Evolutionary conservation across 2,888 invertebrate species (phyloP).

Genomic region (Sesia bembeciformis): DNA sequence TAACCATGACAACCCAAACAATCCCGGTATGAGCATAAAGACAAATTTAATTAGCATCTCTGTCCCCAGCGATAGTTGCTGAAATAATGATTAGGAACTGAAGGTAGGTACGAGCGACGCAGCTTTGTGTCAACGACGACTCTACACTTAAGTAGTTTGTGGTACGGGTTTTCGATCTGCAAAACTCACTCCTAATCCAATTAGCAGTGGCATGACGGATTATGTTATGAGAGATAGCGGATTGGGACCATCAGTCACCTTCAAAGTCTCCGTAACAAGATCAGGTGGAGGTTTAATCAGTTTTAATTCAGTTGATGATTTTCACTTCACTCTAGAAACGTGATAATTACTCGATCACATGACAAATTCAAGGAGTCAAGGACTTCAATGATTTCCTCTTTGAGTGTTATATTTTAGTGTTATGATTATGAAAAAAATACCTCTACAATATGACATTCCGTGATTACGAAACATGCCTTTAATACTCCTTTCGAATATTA

Average conservation of each 20-base stretch:
- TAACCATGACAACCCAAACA: slow-evolving; percentile 10
- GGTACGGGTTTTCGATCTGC: slow-evolving; percentile 25
- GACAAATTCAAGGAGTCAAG: no score
- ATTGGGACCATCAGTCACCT: background rate
- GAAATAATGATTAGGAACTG: slow-evolving; percentile 9
- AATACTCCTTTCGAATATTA: no score
- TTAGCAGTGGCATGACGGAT: slow-evolving; percentile 28
- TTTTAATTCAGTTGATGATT: no score
- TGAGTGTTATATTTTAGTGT: no score
- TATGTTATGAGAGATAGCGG: slow-evolving; percentile 7
- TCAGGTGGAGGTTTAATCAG: no score
- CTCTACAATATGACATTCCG: no score
- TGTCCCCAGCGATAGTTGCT: slow-evolving; percentile 1
- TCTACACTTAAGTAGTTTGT: slow-evolving; percentile 6
- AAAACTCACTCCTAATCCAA: slow-evolving; percentile 44
- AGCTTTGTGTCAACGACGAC: slow-evolving; percentile 2
- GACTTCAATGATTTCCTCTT: no score
- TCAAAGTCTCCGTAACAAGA: no score
- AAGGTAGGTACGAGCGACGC: background rate
- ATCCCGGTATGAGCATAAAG: slow-evolving; percentile 10
- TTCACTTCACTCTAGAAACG: no score
- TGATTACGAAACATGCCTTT: no score
- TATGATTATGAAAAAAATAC: no score
- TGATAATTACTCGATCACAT: no score
- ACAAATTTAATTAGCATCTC: slow-evolving; percentile 44